A percentile compares a stretch with the other conserved stretches of the same genome.
These are phyloP conservation scores for Eremobia ochroleuca DNA, from an alignment of 2,888 invertebrate species.

Conservation along the genomic window DNA sequence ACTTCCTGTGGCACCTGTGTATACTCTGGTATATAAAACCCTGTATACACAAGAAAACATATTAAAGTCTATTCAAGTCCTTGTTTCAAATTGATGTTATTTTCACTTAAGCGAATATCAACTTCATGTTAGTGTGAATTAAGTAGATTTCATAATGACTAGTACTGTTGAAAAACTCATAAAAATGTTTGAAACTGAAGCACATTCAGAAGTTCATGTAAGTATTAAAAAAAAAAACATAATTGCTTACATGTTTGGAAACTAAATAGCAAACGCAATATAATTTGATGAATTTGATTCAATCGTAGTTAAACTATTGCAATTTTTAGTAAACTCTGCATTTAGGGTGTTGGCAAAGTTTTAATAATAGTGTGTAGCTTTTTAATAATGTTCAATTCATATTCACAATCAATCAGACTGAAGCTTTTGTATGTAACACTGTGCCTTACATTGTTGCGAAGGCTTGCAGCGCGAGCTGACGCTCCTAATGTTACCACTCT, in stretches of 20 bases:
- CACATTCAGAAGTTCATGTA: not conserved
- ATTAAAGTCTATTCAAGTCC: not conserved
- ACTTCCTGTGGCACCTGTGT: not conserved
- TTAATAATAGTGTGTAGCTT: slow-evolving; percentile 10
- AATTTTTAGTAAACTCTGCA: slow-evolving; percentile 8
- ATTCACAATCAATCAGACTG: slow-evolving; percentile 40
- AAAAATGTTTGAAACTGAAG: not conserved
- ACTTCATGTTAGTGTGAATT: not conserved
- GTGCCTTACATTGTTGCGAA: slow-evolving; percentile 49
- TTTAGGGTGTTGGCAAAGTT: slow-evolving; percentile 16
- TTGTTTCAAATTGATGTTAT: not conserved
- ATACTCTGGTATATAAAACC: not conserved
- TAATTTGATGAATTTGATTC: not conserved
- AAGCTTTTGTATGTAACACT: slow-evolving; percentile 32
- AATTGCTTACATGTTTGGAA: too few relatives aligned
- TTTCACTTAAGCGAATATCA: not conserved
- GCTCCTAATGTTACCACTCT: slow-evolving; percentile 14
- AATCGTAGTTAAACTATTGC: not conserved
- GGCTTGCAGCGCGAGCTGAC: slow-evolving; percentile 26
- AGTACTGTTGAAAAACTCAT: not conserved
- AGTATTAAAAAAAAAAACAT: not conserved
- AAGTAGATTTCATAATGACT: not conserved
- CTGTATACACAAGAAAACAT: not conserved
- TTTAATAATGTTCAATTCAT: slow-evolving; percentile 12
- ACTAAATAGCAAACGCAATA: not conserved